Evolutionary conservation across 2,113 vertebrate species (phyloP).

Genomic region (Ceyx cyanopectus): DNA sequence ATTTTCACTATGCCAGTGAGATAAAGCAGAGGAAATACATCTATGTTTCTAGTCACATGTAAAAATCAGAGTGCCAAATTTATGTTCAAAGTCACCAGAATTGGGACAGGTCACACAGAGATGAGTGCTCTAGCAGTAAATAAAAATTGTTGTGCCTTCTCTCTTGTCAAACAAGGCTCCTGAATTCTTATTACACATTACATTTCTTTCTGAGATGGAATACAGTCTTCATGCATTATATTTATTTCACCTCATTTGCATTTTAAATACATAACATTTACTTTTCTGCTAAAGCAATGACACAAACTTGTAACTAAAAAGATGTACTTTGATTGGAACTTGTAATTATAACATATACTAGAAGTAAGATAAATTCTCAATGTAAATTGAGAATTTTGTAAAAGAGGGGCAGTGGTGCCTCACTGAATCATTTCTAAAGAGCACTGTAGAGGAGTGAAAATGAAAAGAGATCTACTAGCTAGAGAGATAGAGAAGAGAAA

Average conservation of each 20-base stretch:
- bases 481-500: not conserved
- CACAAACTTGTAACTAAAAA: constrained; percentile 65
- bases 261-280: constrained; percentile 74
- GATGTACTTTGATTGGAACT: constrained; percentile 58
- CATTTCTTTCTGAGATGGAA: constrained; percentile 67
- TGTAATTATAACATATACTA: constrained; percentile 45
- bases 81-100: constrained; percentile 41
- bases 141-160: constrained; percentile 61
- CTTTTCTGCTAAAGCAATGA: constrained; percentile 64
- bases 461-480: not conserved
- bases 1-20: not conserved
- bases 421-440: constrained; percentile 44
- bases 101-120: constrained; percentile 40
- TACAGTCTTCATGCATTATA: constrained; percentile 68
- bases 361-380: constrained; percentile 51
- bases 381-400: not conserved
- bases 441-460: not conserved
- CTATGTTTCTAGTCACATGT: not conserved
- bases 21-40: not conserved
- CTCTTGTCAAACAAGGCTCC: constrained; percentile 55
- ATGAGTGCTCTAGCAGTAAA: constrained; percentile 59
- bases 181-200: constrained; percentile 56
- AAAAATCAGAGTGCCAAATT: not conserved
- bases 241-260: constrained; percentile 74
- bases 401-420: not conserved